These are phyloP conservation scores for Callipepla californica DNA, from an alignment of 2,113 vertebrate genomes.

Conservation along the genomic window DNA sequence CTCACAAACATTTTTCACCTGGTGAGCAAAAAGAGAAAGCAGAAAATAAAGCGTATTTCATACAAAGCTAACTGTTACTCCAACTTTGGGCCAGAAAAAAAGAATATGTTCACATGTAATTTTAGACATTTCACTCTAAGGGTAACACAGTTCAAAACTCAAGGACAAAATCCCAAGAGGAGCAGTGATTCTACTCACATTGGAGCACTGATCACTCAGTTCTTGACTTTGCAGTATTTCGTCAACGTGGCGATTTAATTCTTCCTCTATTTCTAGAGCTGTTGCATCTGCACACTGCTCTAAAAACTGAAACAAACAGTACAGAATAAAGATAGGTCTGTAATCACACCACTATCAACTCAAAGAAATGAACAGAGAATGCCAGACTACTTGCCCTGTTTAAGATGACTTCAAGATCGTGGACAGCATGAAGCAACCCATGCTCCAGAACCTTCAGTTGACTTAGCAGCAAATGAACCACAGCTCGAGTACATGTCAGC, in stretches of 20 bases:
- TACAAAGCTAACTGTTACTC: background rate
- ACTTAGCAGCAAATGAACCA: slow-evolving; percentile 87
- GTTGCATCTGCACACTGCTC: slow-evolving; percentile 81
- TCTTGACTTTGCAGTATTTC: slow-evolving; percentile 73
- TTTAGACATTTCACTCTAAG: background rate
- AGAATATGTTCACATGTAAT: background rate
- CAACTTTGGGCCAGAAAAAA: background rate
- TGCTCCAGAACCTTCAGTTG: slow-evolving; percentile 89
- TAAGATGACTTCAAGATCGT: slow-evolving; percentile 83
- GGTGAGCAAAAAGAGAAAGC: background rate
- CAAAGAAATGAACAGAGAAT: background rate
- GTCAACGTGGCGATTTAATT: slow-evolving; percentile 78
- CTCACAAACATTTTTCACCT: slow-evolving; percentile 94
- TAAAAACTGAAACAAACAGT: slow-evolving; percentile 78
- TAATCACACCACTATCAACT: background rate
- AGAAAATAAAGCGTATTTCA: background rate
- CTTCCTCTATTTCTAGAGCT: slow-evolving; percentile 83
- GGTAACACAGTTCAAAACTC: background rate
- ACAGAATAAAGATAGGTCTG: background rate
- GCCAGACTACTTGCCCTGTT: slow-evolving; percentile 78
- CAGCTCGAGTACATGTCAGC: slow-evolving; percentile 86
- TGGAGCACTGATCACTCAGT: slow-evolving; percentile 34
- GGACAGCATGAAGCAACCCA: slow-evolving; percentile 86
- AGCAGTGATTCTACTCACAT: slow-evolving; percentile 63
- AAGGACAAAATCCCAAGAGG: background rate